phyloP scores from a whole-genome alignment of 2,797 vertebrate species.

The Cyclopterus lumpus region DNA sequence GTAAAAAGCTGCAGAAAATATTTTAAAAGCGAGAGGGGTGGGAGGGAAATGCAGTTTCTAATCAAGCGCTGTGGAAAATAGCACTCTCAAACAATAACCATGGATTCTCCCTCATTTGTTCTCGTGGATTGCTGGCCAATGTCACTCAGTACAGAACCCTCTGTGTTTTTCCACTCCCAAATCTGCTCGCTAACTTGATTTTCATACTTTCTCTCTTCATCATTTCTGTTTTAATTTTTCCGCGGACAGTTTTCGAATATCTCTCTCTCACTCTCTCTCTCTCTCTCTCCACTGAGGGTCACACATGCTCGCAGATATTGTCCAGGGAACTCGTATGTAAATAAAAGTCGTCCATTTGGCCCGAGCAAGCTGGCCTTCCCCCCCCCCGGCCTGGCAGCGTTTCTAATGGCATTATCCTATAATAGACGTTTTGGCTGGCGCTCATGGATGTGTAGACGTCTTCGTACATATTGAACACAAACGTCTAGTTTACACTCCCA shows the following conservation, averaged over 20 bases:
- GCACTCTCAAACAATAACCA: slow-evolving; percentile 45
- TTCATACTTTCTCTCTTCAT: slow-evolving; percentile 32
- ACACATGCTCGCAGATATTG: slow-evolving; percentile 51
- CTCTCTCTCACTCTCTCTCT: slow-evolving; percentile 3
- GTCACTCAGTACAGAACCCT: slow-evolving; percentile 24
- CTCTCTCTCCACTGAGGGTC: slow-evolving; percentile 22
- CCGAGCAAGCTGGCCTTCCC: slow-evolving; percentile 10
- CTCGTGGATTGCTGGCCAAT: slow-evolving; percentile 33
- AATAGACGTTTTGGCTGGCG: slow-evolving; percentile 77
- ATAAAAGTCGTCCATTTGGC: slow-evolving; percentile 48
- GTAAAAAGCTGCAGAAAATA: slow-evolving; percentile 57
- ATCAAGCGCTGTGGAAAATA: slow-evolving; percentile 45
- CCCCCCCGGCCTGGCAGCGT: slow-evolving; percentile 59
- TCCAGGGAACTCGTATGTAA: slow-evolving; percentile 69
- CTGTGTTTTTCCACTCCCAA: slow-evolving; percentile 43
- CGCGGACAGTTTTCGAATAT: slow-evolving; percentile 4
- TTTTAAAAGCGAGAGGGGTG: not conserved
- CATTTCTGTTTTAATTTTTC: slow-evolving; percentile 9
- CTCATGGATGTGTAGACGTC: slow-evolving; percentile 3
- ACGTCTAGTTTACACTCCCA: slow-evolving; percentile 57
- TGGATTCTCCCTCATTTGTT: slow-evolving; percentile 50
- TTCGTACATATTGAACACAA: slow-evolving; percentile 4
- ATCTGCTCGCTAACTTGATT: slow-evolving; percentile 47
- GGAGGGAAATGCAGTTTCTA: slow-evolving; percentile 20
- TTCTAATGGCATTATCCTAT: slow-evolving; percentile 75